Evolutionary conservation across 1,140 invertebrate genomes (phyloP), one percentile per base, ranked within the genome.

Genomic region (Calycopis cecrops): DNA sequence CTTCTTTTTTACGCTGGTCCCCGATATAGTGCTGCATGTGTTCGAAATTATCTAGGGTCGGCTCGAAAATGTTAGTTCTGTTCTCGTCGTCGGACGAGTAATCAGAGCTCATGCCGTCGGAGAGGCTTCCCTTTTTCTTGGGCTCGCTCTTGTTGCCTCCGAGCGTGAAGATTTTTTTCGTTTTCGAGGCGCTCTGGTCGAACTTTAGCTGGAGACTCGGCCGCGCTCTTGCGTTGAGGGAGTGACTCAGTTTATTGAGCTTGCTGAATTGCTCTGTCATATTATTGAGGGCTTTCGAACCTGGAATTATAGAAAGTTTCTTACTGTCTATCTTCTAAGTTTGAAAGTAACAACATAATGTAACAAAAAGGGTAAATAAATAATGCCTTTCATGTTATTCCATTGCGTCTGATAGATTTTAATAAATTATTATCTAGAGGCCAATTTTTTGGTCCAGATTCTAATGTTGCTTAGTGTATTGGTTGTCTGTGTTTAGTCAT

Each of bases 261-360:
- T 95, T 95, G 37, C 92, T 94, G 76, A 97, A 94, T 69, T 96
- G 94, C 52, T 95, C 94, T 0, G 93, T 91, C 85, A 96, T 92
- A 77, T 96, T 96, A 34, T 90, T 94, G 11, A 96, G 82, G 48
- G 95, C 95, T 88, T 96, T 95, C 11, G 94, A 94, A 73, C 83
- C 83, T 87, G 65, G 9, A 72, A 53, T 28, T 28, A 6, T 28
- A 28, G n/a, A 28, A 28, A 28, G 21, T 28, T 28, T 3, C 2
- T 28, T 28, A 28, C 6, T 6, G 21, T 6, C 21, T 28, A 6
- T 28, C 6, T 28, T 28, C 6, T n/a, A n/a, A n/a, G n/a, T 28
- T 28, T 28, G 2, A 28, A 28, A 28, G 21, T 28, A n/a, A n/a
- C n/a, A n/a, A n/a, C n/a, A n/a, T n/a, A n/a, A n/a, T n/a, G n/a